Conservation (phyloP, 2,113 vertebrate genomes). For the Ia io region DNA sequence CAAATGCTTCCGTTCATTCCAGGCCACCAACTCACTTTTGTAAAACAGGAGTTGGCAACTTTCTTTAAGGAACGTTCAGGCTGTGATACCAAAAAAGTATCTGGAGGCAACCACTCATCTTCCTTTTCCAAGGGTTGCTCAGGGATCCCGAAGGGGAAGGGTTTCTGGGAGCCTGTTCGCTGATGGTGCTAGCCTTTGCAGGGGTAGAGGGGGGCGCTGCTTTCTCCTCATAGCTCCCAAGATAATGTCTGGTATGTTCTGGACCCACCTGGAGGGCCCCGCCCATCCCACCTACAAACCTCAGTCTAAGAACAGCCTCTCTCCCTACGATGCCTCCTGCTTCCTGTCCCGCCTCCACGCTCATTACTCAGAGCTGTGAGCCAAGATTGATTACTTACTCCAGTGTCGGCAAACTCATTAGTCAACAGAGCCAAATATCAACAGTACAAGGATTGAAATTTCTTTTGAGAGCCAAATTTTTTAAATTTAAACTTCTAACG, state of each 20-base stretch:
- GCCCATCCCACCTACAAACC: neutral
- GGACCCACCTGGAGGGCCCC: neutral
- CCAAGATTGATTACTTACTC: neutral
- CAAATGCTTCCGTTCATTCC: neutral
- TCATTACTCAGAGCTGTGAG: neutral
- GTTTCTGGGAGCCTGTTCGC: neutral
- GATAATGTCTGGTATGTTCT: neutral
- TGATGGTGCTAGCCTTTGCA: neutral
- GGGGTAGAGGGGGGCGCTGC: neutral
- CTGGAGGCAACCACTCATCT: neutral
- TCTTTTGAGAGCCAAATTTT: too few relatives aligned
- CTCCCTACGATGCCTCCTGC: slow-evolving; percentile 33
- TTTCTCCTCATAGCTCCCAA: neutral
- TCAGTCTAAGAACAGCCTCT: slow-evolving; percentile 19
- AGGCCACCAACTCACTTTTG: neutral
- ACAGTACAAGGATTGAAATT: too few relatives aligned
- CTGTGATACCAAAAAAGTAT: neutral
- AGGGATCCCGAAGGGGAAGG: neutral
- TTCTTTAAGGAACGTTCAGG: neutral
- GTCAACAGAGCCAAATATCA: too few relatives aligned
- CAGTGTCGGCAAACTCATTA: too few relatives aligned
- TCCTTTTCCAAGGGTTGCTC: neutral
- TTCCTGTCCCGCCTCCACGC: slow-evolving; percentile 48
- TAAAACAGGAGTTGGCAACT: neutral
- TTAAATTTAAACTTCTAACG: too few relatives aligned